Percentiles rank a stretch among this genome's conserved stretches.
Evolutionary conservation across 2,113 vertebrate genomes (phyloP).

Genomic region (Jaculus jaculus): DNA sequence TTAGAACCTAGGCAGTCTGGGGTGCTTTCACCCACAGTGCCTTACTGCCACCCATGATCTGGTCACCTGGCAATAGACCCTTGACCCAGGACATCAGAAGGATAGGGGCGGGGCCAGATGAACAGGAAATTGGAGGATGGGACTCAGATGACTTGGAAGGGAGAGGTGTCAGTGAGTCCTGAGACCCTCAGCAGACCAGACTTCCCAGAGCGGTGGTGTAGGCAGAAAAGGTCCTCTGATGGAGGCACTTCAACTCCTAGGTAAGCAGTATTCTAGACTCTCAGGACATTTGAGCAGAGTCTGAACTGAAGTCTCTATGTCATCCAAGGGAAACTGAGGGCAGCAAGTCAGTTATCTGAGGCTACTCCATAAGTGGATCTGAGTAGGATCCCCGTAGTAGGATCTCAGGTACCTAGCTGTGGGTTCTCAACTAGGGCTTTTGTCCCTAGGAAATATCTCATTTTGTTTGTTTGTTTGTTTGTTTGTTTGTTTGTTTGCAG

Average conservation of each 20-base stretch:
- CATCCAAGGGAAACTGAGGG: slow-evolving; percentile 13
- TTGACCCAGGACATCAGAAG: background rate
- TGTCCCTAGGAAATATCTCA: background rate
- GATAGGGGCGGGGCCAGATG: background rate
- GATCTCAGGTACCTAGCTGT: background rate
- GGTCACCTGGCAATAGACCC: background rate
- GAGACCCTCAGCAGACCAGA: background rate
- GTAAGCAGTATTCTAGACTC: background rate
- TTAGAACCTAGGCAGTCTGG: background rate
- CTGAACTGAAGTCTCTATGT: background rate
- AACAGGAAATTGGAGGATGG: background rate
- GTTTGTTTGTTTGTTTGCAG: background rate
- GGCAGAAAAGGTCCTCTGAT: background rate
- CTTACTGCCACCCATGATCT: background rate
- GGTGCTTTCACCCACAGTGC: background rate
- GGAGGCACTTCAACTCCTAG: background rate
- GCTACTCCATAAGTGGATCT: background rate
- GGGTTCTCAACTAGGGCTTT: background rate
- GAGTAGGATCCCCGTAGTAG: background rate
- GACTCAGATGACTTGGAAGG: background rate
- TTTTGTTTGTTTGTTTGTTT: background rate
- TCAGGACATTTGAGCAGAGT: background rate
- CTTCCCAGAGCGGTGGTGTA: background rate
- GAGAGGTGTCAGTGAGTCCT: background rate
- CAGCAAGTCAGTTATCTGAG: background rate